Base-by-base conservation (phyloP, 2,113 vertebrate genomes). In the Polyodon spathula region DNA sequence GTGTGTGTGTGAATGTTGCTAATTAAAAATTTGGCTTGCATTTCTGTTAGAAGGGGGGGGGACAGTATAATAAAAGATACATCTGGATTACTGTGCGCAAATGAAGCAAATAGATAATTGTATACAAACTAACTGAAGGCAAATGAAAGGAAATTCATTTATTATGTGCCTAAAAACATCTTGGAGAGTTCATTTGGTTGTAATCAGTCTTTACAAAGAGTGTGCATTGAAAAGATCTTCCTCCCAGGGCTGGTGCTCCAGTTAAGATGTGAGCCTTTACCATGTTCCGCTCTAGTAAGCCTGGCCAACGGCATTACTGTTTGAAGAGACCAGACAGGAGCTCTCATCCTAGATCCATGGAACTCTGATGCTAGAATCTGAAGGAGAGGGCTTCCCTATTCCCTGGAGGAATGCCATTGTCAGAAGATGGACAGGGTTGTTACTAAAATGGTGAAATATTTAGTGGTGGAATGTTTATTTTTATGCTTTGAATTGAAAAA, bases 51-150 rank as follows among this genome's bases (percentile, higher is more conserved):
- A n/a, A 27, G 2, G 27, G 27, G 27, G 27, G 27, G 65, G 63
- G 62, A 62, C 70, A 75, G 71, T 62, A 68, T 69, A 69, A 78
- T 63, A 78, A 75, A 82, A 70, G 73, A 66, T 58, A 72, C 68
- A 73, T 69, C 70, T 50, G 72, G 71, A 75, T 61, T 62, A 66
- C 56, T 60, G 66, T 64, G 72, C 67, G 74, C 74, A 78, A 83
- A 81, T 71, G 72, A 59, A 61, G 63, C 70, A 81, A 82, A 83
- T 81, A 77, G 68, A 75, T 78, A 73, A 82, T 78, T 64, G 68
- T 66, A 61, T 72, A 66, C 68, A 78, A 80, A 78, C 80, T 68
- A 83, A 81, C 76, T 81, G 69, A 83, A 81, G 76, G 76, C 73
- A 85, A 81, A 84, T 82, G 80, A 44, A 39, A 27, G 27, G 27